Base-by-base conservation (phyloP, 2,888 invertebrate genomes). In the Sinopyrophorus schimmeli region DNA sequence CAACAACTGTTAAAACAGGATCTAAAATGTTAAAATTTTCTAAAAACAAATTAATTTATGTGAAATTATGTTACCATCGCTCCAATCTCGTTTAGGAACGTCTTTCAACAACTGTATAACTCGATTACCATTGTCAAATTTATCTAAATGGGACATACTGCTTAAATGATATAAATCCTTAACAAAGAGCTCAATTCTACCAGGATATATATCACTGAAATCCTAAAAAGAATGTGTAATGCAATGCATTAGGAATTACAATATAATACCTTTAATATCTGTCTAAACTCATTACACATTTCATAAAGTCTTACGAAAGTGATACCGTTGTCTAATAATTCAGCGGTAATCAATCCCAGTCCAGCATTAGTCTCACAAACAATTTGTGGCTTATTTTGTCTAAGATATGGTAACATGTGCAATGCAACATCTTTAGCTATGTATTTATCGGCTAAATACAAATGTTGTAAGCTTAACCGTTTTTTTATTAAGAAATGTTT, bases 311-410 rank as follows among this genome's bases (percentile, higher is more conserved):
- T 71, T 7, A 88, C 71, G 30, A 73, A 68, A 5, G 75, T 72
- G 15, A 80, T 69, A 10, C 76, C 76, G 57, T 55, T 54, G 4
- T 77, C 64, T 3, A 87, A 67, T 18, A 89, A 65, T 57, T 83
- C 75, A 55, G 76, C 68, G 1, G 84, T 83, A 34, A 88, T 68
- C 11, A 82, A 68, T 0, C 88, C 86, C 26, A 82, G 71, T 0
- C 88, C 88, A 1, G 88, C 83, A 72, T 84, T 85, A 0, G 84
- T 74, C 74, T 89, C 88, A n/a, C 83, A 70, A 9, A 84, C 64
- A 2, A 77, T 72, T 31, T 64, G 64, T 11, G 61, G 47, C 10
- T 40, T 48, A 47, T 60, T 53, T 14, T 41, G 23, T n/a, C 27
- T 7, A 14, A 54, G 46, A 24, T 67, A 42, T 9, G 64, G 59